Evolutionary conservation across 1,140 invertebrate genomes (phyloP).

Genomic region (Diuraphis noxia): DNA sequence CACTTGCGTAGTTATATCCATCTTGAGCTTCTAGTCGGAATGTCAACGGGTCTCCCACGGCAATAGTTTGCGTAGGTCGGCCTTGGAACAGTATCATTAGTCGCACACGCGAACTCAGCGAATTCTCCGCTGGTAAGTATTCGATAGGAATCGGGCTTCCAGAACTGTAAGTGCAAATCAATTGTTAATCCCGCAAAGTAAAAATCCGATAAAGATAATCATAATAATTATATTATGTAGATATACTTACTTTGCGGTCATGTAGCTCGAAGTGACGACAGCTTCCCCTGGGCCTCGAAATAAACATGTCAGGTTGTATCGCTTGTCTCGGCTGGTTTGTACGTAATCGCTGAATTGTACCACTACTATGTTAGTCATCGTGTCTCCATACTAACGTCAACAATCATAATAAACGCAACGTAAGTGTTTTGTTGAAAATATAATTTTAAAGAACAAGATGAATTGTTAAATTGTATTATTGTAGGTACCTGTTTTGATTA

Average conservation of each 20-base stretch:
- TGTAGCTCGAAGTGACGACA: conserved; percentile 89
- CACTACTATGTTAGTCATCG: conserved; percentile 91
- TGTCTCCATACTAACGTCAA: conserved; percentile 77
- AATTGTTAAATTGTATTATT: not conserved
- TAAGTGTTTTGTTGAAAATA: not conserved
- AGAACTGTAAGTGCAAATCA: conserved; percentile 62
- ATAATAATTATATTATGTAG: no score
- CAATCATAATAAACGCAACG: not conserved
- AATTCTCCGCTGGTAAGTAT: conserved; percentile 86
- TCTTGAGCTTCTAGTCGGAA: conserved; percentile 87
- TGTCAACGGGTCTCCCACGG: conserved; percentile 89
- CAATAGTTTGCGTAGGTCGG: conserved; percentile 87
- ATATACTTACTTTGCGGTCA: conserved; percentile 79
- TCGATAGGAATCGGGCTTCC: conserved; percentile 89
- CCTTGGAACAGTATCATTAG: conserved; percentile 85
- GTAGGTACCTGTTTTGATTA: not conserved
- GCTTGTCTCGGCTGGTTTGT: conserved; percentile 85
- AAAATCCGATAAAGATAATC: no score
- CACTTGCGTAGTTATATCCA: conserved; percentile 83
- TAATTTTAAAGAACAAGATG: not conserved
- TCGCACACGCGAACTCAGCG: conserved; percentile 82
- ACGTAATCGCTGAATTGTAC: conserved; percentile 93
- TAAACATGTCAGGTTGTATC: conserved; percentile 88
- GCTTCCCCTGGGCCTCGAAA: conserved; percentile 89
- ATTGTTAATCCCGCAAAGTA: not conserved